Base-by-base conservation (phyloP, 2,888 invertebrate genomes). In the Sycophila texana region DNA sequence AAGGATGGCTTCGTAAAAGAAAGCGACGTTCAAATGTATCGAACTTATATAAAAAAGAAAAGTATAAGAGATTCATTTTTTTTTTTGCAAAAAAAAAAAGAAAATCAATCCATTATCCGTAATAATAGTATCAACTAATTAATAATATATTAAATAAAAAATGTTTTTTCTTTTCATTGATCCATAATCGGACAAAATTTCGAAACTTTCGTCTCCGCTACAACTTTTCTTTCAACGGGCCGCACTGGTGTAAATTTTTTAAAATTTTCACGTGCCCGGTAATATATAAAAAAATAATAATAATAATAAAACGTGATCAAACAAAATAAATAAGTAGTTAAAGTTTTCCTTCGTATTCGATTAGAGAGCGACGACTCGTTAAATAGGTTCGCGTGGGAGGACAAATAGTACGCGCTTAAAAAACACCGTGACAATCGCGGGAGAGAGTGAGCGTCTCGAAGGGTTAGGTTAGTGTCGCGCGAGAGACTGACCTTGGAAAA, bases 401-500 rank as follows among this genome's bases (percentile, higher is more conserved):
- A 47, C 63, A 20, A 20, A 74, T 61, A 53, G 58, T n/a, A 20
- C 22, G 22, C 58, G 22, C 58, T 1, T 18, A 18, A 10, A 39
- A n/a, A 1, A 61, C 18, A 57, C 55, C 22, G 39, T 73, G 65
- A 74, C 51, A 81, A 74, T 72, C 67, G 57, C 39, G 10, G 7
- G 39, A 39, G 22, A 76, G 72, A 65, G 58, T 73, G 30, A 51
- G 39, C 39, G 39, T 7, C 10, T 39, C 26, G 26, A 10, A 10
- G 39, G 61, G 30, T 78, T 82, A 82, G 82, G 80, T 83, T 83
- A 83, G 83, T 83, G 7, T 82, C 80, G 82, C 80, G 73, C 82
- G 39, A 61, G 74, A 83, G 82, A 84, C 84, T 84, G 85, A 83
- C 85, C 84, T 82, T 83, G 74, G 77, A 83, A 86, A 86, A 86